A percentile compares a stretch with the other conserved stretches of the same genome.
Evolutionary conservation across 2,888 invertebrate species (phyloP).

Genomic region (Nephrocerus scutellatus): DNA sequence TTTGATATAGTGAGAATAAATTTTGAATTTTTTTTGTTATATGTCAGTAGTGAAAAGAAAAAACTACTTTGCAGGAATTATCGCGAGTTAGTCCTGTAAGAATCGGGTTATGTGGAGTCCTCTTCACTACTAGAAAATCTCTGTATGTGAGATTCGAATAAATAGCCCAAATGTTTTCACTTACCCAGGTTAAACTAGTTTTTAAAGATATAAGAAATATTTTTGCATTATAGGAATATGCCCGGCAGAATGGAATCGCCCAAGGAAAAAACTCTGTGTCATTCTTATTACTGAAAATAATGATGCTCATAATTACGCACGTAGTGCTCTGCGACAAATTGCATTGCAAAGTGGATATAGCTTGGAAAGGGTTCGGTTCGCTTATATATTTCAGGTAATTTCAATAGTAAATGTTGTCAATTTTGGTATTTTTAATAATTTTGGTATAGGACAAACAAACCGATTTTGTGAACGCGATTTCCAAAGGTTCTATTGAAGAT

Average conservation of each 20-base stretch:
- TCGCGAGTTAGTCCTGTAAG: no score
- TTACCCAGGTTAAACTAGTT: no score
- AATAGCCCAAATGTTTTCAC: no score
- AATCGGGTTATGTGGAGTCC: no score
- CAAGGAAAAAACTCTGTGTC: constrained; percentile 66
- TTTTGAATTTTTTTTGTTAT: no score
- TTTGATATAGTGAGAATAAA: no score
- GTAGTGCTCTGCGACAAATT: constrained; percentile 65
- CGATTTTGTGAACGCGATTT: constrained; percentile 62
- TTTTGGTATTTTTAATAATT: constrained; percentile 1
- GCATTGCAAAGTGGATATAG: constrained; percentile 62
- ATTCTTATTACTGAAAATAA: constrained; percentile 69
- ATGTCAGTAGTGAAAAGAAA: no score
- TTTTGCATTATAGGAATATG: constrained; percentile 54
- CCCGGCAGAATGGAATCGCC: constrained; percentile 78
- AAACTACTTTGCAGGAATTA: no score
- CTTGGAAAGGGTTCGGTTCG: constrained; percentile 69
- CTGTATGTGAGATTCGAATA: no score
- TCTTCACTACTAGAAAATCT: no score
- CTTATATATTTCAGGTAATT: constrained; percentile 77
- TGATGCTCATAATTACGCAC: constrained; percentile 43
- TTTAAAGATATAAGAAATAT: no score
- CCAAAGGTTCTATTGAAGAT: constrained; percentile 54
- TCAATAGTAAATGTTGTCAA: background rate
- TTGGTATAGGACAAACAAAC: constrained; percentile 53